Evolutionary conservation across 2,797 vertebrate genomes (phyloP).

Genomic region (Microctenopoma lineatum): DNA sequence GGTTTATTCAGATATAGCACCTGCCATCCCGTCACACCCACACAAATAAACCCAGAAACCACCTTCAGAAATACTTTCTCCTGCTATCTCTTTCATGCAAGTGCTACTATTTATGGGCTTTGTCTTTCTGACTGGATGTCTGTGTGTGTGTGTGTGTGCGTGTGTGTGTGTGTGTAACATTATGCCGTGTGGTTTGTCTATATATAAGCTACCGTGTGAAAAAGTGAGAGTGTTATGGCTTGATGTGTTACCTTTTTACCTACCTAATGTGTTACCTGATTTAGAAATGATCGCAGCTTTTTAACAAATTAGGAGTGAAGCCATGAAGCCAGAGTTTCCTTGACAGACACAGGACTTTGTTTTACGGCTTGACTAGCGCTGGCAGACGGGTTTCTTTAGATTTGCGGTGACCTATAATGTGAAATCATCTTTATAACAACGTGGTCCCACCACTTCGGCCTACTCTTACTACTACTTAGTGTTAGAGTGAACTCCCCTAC

Average conservation of each 20-base stretch:
- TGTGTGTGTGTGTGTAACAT: slow-evolving; percentile 13
- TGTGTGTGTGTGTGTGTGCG: slow-evolving; percentile 4
- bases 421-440: no score
- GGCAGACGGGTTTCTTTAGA: neutral
- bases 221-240: slow-evolving; percentile 3
- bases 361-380: neutral
- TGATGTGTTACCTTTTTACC: slow-evolving; percentile 7
- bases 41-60: slow-evolving; percentile 62
- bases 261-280: slow-evolving; percentile 10
- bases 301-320: neutral
- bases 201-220: slow-evolving; percentile 33
- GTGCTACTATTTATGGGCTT: slow-evolving; percentile 68
- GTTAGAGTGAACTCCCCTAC: no score
- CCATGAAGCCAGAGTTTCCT: neutral
- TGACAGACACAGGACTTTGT: neutral
- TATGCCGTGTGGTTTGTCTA: slow-evolving; percentile 34
- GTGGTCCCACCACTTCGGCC: no score
- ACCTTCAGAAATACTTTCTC: slow-evolving; percentile 59
- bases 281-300: slow-evolving; percentile 13
- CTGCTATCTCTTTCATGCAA: slow-evolving; percentile 62
- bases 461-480: no score
- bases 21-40: slow-evolving; percentile 63
- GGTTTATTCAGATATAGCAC: slow-evolving; percentile 62
- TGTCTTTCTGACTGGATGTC: slow-evolving; percentile 50
- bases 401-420: no score